phyloP scores from a whole-genome alignment of 2,113 vertebrate genomes.

The Dipodomys stephensi region DNA sequence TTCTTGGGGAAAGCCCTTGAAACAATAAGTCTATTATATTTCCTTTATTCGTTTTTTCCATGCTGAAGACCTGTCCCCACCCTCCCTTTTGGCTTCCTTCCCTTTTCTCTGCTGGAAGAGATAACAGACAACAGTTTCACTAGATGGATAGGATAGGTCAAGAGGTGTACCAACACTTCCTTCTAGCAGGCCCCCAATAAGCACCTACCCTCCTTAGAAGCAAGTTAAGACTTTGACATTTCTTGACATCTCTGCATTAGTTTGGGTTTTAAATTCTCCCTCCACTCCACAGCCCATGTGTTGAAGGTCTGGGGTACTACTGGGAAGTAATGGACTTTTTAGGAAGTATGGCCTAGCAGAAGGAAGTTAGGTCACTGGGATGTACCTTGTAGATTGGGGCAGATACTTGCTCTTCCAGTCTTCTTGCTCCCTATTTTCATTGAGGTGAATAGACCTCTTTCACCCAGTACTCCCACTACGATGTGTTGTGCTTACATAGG shows the following conservation, averaged over 20 bases:
- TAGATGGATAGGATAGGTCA: no score
- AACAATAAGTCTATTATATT: conserved; percentile 53
- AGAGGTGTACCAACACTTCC: not conserved
- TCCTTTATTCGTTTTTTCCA: conserved; percentile 11
- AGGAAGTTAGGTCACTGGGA: not conserved
- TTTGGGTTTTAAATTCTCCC: not conserved
- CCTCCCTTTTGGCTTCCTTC: conserved; percentile 43
- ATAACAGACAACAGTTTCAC: not conserved
- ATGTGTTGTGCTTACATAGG: not conserved
- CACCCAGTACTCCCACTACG: not conserved
- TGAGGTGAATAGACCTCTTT: not conserved
- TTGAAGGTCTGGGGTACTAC: not conserved
- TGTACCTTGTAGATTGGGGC: not conserved
- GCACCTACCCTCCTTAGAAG: not conserved
- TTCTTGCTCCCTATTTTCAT: not conserved
- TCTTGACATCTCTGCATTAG: not conserved
- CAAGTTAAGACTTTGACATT: not conserved
- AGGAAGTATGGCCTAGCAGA: not conserved
- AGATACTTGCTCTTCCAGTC: not conserved
- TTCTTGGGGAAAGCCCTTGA: conserved; percentile 61
- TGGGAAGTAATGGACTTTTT: not conserved
- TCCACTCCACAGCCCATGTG: no score
- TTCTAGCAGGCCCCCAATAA: not conserved
- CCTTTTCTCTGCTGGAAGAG: conserved; percentile 43
- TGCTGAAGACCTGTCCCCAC: not conserved